phyloP scores from a whole-genome alignment of 2,797 vertebrate genomes.

The Karalla daura region DNA sequence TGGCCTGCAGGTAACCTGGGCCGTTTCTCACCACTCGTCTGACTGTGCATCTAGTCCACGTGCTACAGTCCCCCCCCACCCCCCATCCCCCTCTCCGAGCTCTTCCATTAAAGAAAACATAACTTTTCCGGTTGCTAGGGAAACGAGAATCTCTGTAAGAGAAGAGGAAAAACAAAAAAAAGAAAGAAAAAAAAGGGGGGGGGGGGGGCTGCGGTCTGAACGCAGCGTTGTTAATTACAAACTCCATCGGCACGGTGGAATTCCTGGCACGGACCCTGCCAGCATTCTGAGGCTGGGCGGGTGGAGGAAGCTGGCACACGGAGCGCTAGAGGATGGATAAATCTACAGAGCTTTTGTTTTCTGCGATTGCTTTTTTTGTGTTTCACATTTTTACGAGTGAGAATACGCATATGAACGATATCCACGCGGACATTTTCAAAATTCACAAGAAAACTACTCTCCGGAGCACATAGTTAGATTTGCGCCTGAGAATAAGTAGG shows the following conservation, averaged over 20 bases:
- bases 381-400: constrained; percentile 23
- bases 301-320: constrained; percentile 51
- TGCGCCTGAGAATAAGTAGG: no score
- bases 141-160: constrained; percentile 74
- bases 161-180: no score
- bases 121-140: constrained; percentile 79
- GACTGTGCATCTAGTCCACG: constrained; percentile 29
- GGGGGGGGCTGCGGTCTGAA: constrained; percentile 82
- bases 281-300: constrained; percentile 44
- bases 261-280: constrained; percentile 67
- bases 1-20: constrained; percentile 18
- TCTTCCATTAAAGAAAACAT: constrained; percentile 70
- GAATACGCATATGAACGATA: no score
- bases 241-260: constrained; percentile 71
- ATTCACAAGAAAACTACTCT: no score
- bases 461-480: no score
- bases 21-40: constrained; percentile 27
- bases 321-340: constrained; percentile 5
- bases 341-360: constrained; percentile 15
- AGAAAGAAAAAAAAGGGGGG: no score
- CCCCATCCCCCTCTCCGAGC: no score
- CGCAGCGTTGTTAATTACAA: constrained; percentile 82
- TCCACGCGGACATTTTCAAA: no score
- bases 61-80: constrained; percentile 49
- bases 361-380: constrained; percentile 10